phyloP scores from a whole-genome alignment of 2,888 invertebrate species.

The Elysia crispata region DNA sequence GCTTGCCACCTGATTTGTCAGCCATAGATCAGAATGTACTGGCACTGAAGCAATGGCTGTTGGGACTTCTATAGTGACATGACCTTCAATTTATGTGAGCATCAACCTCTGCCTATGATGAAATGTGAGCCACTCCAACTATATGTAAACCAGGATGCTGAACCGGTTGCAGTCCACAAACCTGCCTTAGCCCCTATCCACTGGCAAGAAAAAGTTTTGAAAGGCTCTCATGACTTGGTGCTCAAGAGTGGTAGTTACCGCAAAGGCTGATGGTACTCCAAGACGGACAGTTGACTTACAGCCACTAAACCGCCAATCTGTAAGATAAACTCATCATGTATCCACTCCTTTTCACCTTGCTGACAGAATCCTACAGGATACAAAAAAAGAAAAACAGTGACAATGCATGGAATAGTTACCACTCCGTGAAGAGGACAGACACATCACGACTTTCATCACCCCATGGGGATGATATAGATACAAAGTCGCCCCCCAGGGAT shows the following conservation, averaged over 20 bases:
- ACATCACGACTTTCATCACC: slow-evolving; percentile 39
- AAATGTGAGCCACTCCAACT: slow-evolving; percentile 24
- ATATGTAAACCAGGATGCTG: background rate
- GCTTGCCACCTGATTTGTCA: too few relatives aligned
- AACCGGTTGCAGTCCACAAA: slow-evolving; percentile 32
- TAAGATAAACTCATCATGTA: background rate
- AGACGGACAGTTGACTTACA: background rate
- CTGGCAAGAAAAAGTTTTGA: background rate
- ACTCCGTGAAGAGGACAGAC: background rate
- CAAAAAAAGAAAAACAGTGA: slow-evolving; percentile 36
- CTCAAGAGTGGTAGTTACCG: background rate
- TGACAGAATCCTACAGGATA: background rate
- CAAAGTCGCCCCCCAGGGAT: background rate
- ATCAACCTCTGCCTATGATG: slow-evolving; percentile 48
- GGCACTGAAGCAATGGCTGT: background rate
- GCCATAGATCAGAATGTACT: too few relatives aligned
- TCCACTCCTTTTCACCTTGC: background rate
- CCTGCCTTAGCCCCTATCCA: slow-evolving; percentile 29
- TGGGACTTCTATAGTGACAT: background rate
- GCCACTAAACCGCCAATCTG: background rate
- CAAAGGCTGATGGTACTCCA: background rate
- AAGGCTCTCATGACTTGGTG: background rate
- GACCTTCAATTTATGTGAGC: background rate
- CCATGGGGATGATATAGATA: background rate
- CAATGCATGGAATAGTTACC: background rate